Percentiles rank a stretch among this genome's conserved stretches.
phyloP scores from a whole-genome alignment of 2,888 invertebrate species.

The Ormyrus labotus region DNA sequence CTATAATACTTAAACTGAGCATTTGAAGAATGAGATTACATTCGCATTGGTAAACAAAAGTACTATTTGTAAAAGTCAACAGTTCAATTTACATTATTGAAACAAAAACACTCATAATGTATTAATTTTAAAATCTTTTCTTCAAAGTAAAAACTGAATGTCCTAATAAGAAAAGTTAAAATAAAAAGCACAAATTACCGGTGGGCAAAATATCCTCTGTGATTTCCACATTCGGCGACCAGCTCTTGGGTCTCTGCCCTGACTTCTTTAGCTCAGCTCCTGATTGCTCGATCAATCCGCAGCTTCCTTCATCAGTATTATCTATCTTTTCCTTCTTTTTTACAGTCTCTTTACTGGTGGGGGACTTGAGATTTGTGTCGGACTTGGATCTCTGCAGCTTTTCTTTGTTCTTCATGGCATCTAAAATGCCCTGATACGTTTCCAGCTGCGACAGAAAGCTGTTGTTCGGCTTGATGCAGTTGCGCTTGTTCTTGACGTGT shows the following conservation, averaged over 20 bases:
- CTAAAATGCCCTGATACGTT: constrained; percentile 96
- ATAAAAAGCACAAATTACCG: constrained; percentile 61
- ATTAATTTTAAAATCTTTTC: too few relatives aligned
- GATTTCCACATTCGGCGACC: constrained; percentile 84
- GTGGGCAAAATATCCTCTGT: constrained; percentile 79
- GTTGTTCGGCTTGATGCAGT: constrained; percentile 96
- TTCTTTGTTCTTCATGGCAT: constrained; percentile 97
- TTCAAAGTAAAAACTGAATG: too few relatives aligned
- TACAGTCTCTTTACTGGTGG: constrained; percentile 76
- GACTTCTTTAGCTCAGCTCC: constrained; percentile 69
- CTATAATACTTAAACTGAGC: too few relatives aligned
- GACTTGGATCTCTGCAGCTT: constrained; percentile 95
- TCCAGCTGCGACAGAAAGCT: constrained; percentile 96
- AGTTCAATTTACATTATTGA: too few relatives aligned
- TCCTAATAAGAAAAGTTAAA: background rate
- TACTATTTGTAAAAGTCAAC: too few relatives aligned
- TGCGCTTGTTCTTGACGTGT: constrained; percentile 93
- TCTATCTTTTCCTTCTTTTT: constrained; percentile 69
- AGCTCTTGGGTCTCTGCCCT: constrained; percentile 81
- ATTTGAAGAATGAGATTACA: too few relatives aligned
- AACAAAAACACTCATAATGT: too few relatives aligned
- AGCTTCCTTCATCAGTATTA: constrained; percentile 49
- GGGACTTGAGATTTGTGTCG: constrained; percentile 90
- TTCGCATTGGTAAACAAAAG: too few relatives aligned
- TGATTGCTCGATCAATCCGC: constrained; percentile 59